These are phyloP conservation scores for Mongoloraphidia duomilia DNA, from an alignment of 2,888 invertebrate species.

Conservation along the genomic window DNA sequence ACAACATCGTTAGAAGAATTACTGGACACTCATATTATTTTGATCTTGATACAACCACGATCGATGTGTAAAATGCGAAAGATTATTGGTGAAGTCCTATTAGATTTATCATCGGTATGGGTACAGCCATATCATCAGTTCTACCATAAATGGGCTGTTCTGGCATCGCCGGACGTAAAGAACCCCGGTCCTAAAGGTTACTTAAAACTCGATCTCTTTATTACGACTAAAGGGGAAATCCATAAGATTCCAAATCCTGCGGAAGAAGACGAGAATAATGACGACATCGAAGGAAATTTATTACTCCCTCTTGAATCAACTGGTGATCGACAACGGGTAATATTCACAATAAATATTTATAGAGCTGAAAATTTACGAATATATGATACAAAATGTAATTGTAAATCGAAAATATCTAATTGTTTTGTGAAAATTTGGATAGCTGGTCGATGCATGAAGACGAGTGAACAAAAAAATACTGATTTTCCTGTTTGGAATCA, in stretches of 20 bases:
- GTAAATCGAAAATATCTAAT: conserved; percentile 3
- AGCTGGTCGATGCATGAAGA: conserved; percentile 29
- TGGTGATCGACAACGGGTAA: background rate
- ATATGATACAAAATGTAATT: conserved; percentile 23
- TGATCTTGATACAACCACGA: too few species aligned
- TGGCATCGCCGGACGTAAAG: conserved; percentile 43
- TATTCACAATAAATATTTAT: conserved; percentile 34
- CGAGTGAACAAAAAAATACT: conserved; percentile 44
- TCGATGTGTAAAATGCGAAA: conserved; percentile 20
- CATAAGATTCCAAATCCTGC: conserved; percentile 37
- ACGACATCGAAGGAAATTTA: conserved; percentile 35
- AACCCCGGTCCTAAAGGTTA: conserved; percentile 46
- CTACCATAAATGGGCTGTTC: conserved; percentile 74
- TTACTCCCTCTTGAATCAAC: background rate
- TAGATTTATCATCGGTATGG: conserved; percentile 60
- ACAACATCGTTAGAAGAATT: too few species aligned
- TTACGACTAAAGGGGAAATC: conserved; percentile 53
- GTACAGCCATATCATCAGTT: conserved; percentile 63
- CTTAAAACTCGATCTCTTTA: conserved; percentile 65
- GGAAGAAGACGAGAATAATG: conserved; percentile 53
- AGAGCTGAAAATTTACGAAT: conserved; percentile 33
- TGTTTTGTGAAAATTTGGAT: too few species aligned
- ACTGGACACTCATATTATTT: too few species aligned
- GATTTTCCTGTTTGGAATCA: conserved; percentile 60
- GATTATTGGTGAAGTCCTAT: conserved; percentile 41